Conservation (phyloP, 1,140 invertebrate species). For the Glossosoma conforme region DNA sequence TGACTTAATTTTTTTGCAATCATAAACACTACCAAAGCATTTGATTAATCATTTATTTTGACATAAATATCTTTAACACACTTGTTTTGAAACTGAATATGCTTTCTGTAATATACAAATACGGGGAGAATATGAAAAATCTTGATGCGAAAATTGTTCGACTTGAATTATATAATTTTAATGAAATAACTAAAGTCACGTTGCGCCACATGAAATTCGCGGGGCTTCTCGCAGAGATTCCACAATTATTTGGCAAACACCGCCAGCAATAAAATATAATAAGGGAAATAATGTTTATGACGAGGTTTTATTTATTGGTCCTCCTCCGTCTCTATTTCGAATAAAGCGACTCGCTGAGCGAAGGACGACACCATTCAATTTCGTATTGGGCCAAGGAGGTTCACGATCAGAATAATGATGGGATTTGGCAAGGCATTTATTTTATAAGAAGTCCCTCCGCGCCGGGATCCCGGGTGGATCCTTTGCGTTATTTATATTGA, state of each 20-base stretch:
- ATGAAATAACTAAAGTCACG: no score
- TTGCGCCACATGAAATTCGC: neutral
- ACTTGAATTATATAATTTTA: no score
- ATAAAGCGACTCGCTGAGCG: neutral
- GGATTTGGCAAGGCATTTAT: slow-evolving; percentile 22
- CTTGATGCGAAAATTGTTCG: no score
- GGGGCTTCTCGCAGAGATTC: neutral
- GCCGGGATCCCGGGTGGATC: slow-evolving; percentile 3
- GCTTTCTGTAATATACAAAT: no score
- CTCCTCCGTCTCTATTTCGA: neutral
- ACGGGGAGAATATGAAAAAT: no score
- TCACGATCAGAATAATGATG: slow-evolving; percentile 25
- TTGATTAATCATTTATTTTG: no score
- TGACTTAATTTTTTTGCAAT: no score
- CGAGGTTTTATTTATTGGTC: neutral
- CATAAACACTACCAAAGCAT: no score
- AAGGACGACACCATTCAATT: slow-evolving; percentile 27
- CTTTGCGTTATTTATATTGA: slow-evolving; percentile 26
- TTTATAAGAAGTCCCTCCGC: slow-evolving; percentile 29
- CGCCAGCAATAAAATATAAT: no score
- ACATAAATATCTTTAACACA: no score
- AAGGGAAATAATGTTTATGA: neutral
- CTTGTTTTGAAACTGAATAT: no score
- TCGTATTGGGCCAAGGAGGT: slow-evolving; percentile 24
- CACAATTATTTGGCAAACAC: no score